Base-by-base conservation (phyloP, 2,888 invertebrate genomes). In the Steinernema scapterisci region DNA sequence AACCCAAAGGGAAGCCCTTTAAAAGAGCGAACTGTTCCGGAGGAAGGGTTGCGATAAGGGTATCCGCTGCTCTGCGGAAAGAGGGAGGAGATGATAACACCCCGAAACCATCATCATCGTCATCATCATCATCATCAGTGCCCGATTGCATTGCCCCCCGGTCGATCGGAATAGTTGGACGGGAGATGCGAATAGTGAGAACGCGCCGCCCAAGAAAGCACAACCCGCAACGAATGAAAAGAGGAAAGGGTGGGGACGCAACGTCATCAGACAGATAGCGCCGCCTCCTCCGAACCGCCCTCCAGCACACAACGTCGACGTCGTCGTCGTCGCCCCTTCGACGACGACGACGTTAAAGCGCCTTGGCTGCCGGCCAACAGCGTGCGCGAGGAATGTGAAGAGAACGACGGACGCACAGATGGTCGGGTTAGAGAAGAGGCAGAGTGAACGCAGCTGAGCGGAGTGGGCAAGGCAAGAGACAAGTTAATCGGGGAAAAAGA, bases 201-300 rank as follows among this genome's bases (percentile, higher is more conserved):
- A 63, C 63, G 63, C 63, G 63, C 63, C 63, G 63, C 63, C 63
- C 63, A 63, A 63, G 63, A 63, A 63, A 63, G 63, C 63, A 63
- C 63, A 63, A 63, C 63, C 54, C 63, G 23, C 63, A 16, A 25
- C 63, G 63, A 63, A 63, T 63, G 63, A 63, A 27, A 27, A 63
- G 63, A 63, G 63, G 16, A 63, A 63, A 63, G 63, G 63, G 63
- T 63, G 63, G 63, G 54, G 63, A 63, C 63, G 63, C 38, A 63
- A 63, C 63, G 63, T 63, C 63, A 63, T 63, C 63, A 63, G 31
- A 27, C 31, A 27, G 31, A n/a, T 16, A 48, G 63, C 63, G 63
- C 63, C 63, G 63, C 63, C 63, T 27, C 19, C 38, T 38, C 6
- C 21, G 63, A 63, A 63, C 63, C 63, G 63, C 63, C 63, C 63